Evolutionary conservation across 2,888 invertebrate genomes (phyloP).

Genomic region (Thecophora atra): DNA sequence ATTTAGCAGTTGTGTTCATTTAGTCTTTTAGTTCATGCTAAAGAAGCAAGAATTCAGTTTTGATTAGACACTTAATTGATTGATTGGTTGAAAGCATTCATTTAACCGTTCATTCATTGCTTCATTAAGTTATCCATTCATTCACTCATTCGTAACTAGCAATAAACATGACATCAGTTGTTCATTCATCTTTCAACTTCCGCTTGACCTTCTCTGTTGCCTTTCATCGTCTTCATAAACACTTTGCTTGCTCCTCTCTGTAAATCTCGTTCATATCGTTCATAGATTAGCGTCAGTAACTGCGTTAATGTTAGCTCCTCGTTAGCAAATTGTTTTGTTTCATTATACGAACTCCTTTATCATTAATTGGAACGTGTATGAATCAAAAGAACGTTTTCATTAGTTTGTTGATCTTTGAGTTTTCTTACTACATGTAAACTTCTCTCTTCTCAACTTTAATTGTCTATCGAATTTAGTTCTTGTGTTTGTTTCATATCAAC

Average conservation of each 20-base stretch:
- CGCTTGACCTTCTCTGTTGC: too few species aligned
- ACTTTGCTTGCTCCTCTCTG: constrained; percentile 4
- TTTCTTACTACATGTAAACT: constrained; percentile 8
- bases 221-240: too few species aligned
- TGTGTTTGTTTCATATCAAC: constrained; percentile 19
- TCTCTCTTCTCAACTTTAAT: constrained; percentile 1
- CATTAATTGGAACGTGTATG: constrained; percentile 24
- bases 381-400: constrained; percentile 18
- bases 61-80: neutral
- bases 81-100: neutral
- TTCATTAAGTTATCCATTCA: too few species aligned
- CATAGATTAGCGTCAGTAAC: neutral
- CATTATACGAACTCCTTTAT: constrained; percentile 25
- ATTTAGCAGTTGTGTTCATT: neutral
- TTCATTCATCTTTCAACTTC: neutral
- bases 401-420: constrained; percentile 20
- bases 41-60: neutral
- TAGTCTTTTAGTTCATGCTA: constrained; percentile 1
- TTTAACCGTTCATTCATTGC: too few species aligned
- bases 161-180: too few species aligned
- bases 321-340: constrained; percentile 26
- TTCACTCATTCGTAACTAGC: neutral
- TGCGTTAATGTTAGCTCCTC: constrained; percentile 30
- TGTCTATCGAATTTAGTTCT: constrained; percentile 26
- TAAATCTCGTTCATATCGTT: neutral